phyloP scores from a whole-genome alignment of 1,140 invertebrate species.

The Papilio aristodemus region DNA sequence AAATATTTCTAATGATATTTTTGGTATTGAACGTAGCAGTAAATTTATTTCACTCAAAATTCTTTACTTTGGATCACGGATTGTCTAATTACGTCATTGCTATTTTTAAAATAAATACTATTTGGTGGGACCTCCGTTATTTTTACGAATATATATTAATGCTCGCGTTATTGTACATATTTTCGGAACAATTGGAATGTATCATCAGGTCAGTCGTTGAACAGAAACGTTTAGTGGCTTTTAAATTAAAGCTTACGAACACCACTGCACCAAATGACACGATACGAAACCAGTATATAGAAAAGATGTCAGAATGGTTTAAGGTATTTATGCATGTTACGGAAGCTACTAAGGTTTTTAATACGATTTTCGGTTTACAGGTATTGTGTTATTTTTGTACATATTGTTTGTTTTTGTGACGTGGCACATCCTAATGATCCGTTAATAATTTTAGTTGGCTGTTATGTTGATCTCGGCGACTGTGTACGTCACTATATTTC shows the following conservation, averaged over 20 bases:
- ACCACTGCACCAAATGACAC: neutral
- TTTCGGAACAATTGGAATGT: conserved; percentile 29
- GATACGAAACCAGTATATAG: neutral
- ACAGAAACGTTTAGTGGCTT: neutral
- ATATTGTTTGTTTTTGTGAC: neutral
- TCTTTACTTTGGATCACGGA: neutral
- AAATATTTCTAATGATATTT: neutral
- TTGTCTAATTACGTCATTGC: neutral
- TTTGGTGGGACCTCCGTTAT: neutral
- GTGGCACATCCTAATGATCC: neutral
- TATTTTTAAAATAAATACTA: neutral
- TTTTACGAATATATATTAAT: conserved; percentile 17
- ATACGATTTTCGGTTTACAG: conserved; percentile 12
- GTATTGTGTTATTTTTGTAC: neutral
- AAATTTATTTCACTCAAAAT: neutral
- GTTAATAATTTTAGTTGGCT: neutral
- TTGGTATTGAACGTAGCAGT: neutral
- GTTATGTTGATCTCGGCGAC: neutral
- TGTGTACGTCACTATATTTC: conserved; percentile 1
- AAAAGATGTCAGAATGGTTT: conserved; percentile 20
- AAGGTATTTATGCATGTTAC: neutral
- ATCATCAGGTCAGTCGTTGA: conserved; percentile 7
- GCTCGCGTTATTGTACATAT: neutral
- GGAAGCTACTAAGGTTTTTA: conserved; percentile 16
- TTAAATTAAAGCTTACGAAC: neutral